Evolutionary conservation across 35 echinoderm and acorn worm species (phyloP).

Genomic region (Heliocidaris erythrogramma): DNA sequence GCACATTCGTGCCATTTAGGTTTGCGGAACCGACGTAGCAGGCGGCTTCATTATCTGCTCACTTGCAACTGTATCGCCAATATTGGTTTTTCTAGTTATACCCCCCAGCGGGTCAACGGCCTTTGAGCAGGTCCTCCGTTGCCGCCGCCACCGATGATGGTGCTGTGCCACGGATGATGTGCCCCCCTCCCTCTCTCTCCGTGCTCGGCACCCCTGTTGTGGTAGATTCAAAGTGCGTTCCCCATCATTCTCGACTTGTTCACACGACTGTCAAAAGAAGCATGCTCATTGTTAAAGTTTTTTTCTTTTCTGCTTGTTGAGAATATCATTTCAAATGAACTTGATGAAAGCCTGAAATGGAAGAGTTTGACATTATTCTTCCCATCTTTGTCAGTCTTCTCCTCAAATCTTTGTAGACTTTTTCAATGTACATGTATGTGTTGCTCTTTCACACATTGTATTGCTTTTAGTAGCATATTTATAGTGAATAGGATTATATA

Average conservation of each 20-base stretch:
- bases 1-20: background rate
- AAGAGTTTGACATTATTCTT: too few relatives aligned
- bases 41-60: constrained; percentile 26
- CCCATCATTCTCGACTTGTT: background rate
- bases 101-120: constrained; percentile 25
- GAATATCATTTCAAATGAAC: too few relatives aligned
- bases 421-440: too few relatives aligned
- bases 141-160: background rate
- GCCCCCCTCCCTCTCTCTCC: background rate
- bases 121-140: background rate
- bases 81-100: constrained; percentile 52
- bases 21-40: background rate
- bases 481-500: too few relatives aligned
- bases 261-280: background rate
- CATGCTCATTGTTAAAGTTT: too few relatives aligned
- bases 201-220: background rate
- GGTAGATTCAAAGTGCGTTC: background rate
- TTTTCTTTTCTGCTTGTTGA: too few relatives aligned
- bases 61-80: constrained; percentile 46
- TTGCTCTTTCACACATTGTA: too few relatives aligned
- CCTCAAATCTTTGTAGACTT: too few relatives aligned
- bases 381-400: too few relatives aligned
- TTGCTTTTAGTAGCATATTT: too few relatives aligned
- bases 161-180: background rate
- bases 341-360: too few relatives aligned